A percentile compares a stretch with the other conserved stretches of the same genome.
These are phyloP conservation scores for Scaptomyza cyrtandrae DNA, from an alignment of 2,888 invertebrate genomes.

Conservation along the genomic window DNA sequence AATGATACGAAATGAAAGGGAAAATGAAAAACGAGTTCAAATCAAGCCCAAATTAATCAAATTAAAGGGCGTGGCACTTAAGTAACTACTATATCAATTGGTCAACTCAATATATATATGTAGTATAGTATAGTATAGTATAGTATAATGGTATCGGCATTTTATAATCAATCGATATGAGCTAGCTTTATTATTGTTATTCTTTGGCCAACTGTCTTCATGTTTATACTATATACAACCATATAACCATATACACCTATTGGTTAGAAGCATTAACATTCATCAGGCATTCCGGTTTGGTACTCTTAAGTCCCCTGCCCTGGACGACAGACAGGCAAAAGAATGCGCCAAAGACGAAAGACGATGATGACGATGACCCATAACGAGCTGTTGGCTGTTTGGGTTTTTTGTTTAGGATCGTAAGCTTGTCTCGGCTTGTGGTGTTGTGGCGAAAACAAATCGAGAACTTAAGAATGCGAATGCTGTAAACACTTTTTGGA, in stretches of 20 bases:
- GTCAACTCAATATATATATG: constrained; percentile 20
- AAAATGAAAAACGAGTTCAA: constrained; percentile 8
- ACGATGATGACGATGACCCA: constrained; percentile 47
- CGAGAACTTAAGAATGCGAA: constrained; percentile 67
- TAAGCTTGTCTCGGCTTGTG: constrained; percentile 39
- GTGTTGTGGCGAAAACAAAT: constrained; percentile 37
- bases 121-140: too few relatives aligned
- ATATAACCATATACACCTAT: constrained; percentile 6
- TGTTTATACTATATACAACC: constrained; percentile 11
- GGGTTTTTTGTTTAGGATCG: constrained; percentile 36
- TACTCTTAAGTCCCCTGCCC: constrained; percentile 17
- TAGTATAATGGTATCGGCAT: constrained; percentile 53
- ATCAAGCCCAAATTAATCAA: constrained; percentile 10
- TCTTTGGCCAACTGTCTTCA: constrained; percentile 16
- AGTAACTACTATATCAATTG: constrained; percentile 43
- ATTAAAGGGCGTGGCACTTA: constrained; percentile 2
- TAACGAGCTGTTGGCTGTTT: constrained; percentile 42
- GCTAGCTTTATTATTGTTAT: background rate
- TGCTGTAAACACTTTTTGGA: constrained; percentile 66
- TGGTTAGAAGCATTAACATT: constrained; percentile 52
- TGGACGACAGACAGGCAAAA: constrained; percentile 22
- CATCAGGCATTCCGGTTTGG: constrained; percentile 57
- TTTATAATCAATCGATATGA: constrained; percentile 56
- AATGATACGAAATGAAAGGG: constrained; percentile 1
- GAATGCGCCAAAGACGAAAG: constrained; percentile 32